phyloP scores from a whole-genome alignment of 2,888 invertebrate genomes.

The Carpatolechia fugitivella region DNA sequence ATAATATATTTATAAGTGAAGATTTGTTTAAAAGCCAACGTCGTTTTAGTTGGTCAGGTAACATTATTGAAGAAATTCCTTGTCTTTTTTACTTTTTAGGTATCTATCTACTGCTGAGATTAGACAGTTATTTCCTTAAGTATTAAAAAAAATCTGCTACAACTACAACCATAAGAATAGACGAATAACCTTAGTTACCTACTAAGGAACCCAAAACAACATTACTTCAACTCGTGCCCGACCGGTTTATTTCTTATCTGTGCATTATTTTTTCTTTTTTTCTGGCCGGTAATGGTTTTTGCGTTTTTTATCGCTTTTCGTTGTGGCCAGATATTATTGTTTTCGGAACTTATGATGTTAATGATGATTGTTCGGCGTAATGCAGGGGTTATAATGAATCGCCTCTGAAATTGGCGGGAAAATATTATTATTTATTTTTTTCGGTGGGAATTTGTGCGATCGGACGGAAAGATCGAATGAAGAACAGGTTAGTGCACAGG shows the following conservation, averaged over 20 bases:
- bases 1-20: no score
- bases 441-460: not conserved
- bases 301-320: slow-evolving; percentile 35
- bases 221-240: not conserved
- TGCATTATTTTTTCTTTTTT: slow-evolving; percentile 33
- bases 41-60: no score
- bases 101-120: no score
- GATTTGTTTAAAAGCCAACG: no score
- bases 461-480: not conserved
- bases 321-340: slow-evolving; percentile 48
- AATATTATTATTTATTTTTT: slow-evolving; percentile 10
- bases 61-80: no score
- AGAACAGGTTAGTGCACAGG: no score
- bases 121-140: no score
- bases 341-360: slow-evolving; percentile 51
- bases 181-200: no score
- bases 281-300: slow-evolving; percentile 40
- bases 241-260: slow-evolving; percentile 21
- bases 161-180: no score
- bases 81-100: no score
- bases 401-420: slow-evolving; percentile 23
- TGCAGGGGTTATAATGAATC: slow-evolving; percentile 51
- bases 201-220: not conserved
- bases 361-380: slow-evolving; percentile 55
- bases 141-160: no score